Evolutionary conservation across 2,888 invertebrate species (phyloP), one percentile per base, ranked within the genome.

Genomic region (Onchidella celtica): DNA sequence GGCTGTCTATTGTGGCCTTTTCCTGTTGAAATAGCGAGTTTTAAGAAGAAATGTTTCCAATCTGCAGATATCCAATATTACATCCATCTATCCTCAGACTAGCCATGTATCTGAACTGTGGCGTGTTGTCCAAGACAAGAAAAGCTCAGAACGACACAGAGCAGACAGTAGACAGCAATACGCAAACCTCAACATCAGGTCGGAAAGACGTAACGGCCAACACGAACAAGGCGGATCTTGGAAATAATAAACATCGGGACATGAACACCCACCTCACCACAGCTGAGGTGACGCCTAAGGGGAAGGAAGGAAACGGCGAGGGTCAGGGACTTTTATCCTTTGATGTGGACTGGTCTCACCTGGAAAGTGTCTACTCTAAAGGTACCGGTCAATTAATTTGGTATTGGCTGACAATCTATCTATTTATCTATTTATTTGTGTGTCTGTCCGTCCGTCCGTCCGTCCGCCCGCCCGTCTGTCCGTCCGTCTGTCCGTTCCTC

Each of bases 361-460:
- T 79, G n/a, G 79, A 79, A 34, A 65, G 73, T 4, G 72, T 79
- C 29, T 79, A 70, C n/a, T 65, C 57, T 36, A 59, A 55, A 66
- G 75, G 75, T 80, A 74, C 40, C 3, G 2, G 0, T 0, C 65
- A 17, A 29, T 21, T 57, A 9, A 24, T n/a, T 21, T 47, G n/a
- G n/a, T 61, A 34, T 61, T 29, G n/a, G n/a, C n/a, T n/a, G n/a
- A n/a, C n/a, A n/a, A n/a, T n/a, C n/a, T n/a, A n/a, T n/a, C n/a
- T n/a, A n/a, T n/a, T n/a, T n/a, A n/a, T n/a, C n/a, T n/a, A n/a
- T n/a, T n/a, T n/a, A n/a, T n/a, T n/a, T n/a, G n/a, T n/a, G n/a
- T n/a, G n/a, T 61, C 59, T 61, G 24, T 74, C 36, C 36, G 34
- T 74, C 59, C 36, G 27, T 74, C 74, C 36, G 36, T 74, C 74